Evolutionary conservation across 1,140 invertebrate genomes (phyloP), one percentile per base, ranked within the genome.

Genomic region (Belonocnema kinseyi): DNA sequence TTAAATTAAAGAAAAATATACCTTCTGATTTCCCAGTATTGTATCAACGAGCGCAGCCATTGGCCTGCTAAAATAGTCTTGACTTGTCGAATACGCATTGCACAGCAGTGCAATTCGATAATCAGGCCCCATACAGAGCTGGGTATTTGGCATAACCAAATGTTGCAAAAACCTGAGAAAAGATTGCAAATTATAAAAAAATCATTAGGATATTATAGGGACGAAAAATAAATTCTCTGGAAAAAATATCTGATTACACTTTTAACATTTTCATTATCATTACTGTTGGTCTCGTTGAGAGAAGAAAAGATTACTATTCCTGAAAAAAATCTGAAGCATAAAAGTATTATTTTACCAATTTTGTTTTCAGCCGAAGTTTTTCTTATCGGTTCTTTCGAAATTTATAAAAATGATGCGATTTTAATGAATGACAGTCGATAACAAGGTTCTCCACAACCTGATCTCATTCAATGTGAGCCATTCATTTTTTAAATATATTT

Each of bases 1-100:
- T 10, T 2, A 10, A 46, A 10, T 0, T 1, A 46, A 11, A 46
- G 40, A 46, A 8, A 46, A 46, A 46, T 46, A 10, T 46, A 88
- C 86, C 81, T 96, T 96, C 76, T 95, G 93, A 78, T 92, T 95
- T 10, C 97, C 97, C 85, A 96, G 93, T 76, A 99, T 96, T 1
- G 96, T 96, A 85, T 99, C 97, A 11, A 98, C 95, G 19, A 99
- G 92, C 11, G 96, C 94, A 10, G 95, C 95, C 97, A 98, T 98
- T 8, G 97, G 97, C 75, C 96, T 92, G 1, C 94, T 93, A 79
- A 96, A 97, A 85, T 94, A 96, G 82, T 97, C 96, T 83, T 96
- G 95, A 90, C 96, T 97, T 1, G 96, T 97, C 0, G 96, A 97
- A 86, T 98, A 99, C 1, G 98, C 98, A 92, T 99, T 99, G 86